phyloP scores from a whole-genome alignment of 2,113 vertebrate species.

The Fukomys damarensis region DNA sequence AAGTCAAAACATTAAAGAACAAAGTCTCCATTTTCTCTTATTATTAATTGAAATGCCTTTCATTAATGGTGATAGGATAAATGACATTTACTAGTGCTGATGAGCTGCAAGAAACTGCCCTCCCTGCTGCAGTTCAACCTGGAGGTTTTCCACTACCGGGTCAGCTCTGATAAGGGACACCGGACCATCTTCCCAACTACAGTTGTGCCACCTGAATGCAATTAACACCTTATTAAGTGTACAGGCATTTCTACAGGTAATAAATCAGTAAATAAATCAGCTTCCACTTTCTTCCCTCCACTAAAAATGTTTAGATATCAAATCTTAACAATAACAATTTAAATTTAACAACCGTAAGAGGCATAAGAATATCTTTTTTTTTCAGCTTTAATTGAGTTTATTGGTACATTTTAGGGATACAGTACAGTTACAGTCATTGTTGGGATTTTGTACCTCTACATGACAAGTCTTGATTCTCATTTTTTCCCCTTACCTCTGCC shows the following conservation, averaged over 20 bases:
- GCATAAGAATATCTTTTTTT: constrained; percentile 22
- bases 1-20: constrained; percentile 66
- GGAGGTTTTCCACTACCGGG: constrained; percentile 34
- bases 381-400: no score
- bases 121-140: constrained; percentile 37
- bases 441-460: no score
- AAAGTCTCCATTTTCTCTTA: constrained; percentile 65
- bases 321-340: constrained; percentile 16
- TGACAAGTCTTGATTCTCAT: no score
- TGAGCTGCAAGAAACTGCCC: constrained; percentile 42
- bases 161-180: constrained; percentile 66
- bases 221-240: constrained; percentile 79
- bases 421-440: no score
- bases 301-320: constrained; percentile 7
- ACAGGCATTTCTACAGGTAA: constrained; percentile 74
- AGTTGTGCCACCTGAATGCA: constrained; percentile 70
- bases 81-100: constrained; percentile 34
- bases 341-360: constrained; percentile 1
- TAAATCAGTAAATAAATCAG: constrained; percentile 82
- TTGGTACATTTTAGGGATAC: no score
- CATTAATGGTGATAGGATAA: constrained; percentile 54
- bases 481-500: no score
- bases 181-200: constrained; percentile 68
- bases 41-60: constrained; percentile 70
- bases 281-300: neutral